phyloP scores from a whole-genome alignment of 1,140 invertebrate species.

The Brachionus plicatilis region DNA sequence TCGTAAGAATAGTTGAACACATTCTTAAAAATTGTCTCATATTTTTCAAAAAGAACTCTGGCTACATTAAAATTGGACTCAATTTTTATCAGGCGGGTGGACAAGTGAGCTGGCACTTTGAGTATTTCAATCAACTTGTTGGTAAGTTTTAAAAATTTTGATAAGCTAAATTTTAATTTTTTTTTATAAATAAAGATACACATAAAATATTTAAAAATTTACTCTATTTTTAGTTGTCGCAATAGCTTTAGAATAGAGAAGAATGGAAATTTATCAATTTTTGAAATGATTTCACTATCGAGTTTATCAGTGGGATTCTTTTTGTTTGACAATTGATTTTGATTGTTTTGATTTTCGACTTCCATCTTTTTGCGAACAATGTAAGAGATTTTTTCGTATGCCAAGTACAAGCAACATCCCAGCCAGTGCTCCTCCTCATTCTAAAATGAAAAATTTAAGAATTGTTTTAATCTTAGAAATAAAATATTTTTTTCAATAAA shows the following conservation, averaged over 20 bases:
- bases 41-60: background rate
- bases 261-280: background rate
- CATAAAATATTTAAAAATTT: background rate
- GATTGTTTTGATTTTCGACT: background rate
- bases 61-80: background rate
- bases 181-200: background rate
- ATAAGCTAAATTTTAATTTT: background rate
- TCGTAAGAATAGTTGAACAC: background rate
- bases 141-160: background rate
- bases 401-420: background rate
- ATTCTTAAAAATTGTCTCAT: background rate
- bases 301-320: background rate
- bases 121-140: background rate
- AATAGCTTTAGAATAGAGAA: background rate
- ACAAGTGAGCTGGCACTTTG: background rate
- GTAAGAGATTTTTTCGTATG: constrained; percentile 3
- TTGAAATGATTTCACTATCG: background rate
- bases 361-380: background rate
- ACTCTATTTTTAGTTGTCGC: background rate
- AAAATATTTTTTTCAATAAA: background rate
- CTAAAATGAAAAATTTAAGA: background rate
- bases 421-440: background rate
- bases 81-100: background rate
- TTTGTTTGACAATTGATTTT: background rate
- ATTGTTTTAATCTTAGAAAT: background rate